Evolutionary conservation across 2,888 invertebrate species (phyloP), one percentile per base, ranked within the genome.

Genomic region (Taenaris catops): DNA sequence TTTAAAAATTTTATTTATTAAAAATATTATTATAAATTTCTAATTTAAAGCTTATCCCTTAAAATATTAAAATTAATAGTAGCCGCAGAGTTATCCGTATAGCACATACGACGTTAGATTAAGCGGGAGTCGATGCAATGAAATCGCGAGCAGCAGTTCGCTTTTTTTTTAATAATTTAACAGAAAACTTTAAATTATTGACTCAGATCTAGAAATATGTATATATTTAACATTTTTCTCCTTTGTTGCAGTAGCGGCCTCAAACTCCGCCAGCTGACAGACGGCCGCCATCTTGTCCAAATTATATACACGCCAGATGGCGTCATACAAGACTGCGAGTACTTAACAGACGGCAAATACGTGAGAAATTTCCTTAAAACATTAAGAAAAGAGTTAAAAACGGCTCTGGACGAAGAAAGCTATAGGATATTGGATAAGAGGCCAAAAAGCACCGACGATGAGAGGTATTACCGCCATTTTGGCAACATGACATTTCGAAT

Each of bases 281-380:
- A 92, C 58, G 91, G 92, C 36, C 80, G 83, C 51, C 90, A 90
- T 69, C 88, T 93, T 65, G 88, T 93, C 25, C 92, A 93, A 72
- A 69, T 92, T 17, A 92, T 93, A 49, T 92, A 91, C 80, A 80
- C 89, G 32, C 86, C 87, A 53, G 81, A 87, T 53, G 88, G 89
- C 51, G 76, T 68, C 37, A 73, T 93, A 2, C 86, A 89, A 59
- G 92, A 93, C 72, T 93, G 93, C 67, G 92, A 93, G 63, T 90
- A 89, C 60, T 75, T 92, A 34, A 79, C 88, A 2, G 88, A 90
- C 49, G 67, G 69, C 14, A 81, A 74, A 63, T 73, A 87, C 20
- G 87, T 90, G 0, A 74, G 80, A 60, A 80, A 88, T 53, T 92
- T 93, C 71, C 69, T 91, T 36, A 78, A 79, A 65, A 84, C 83